These are phyloP conservation scores for Sphaerodactylus townsendi DNA, from an alignment of 2,113 vertebrate genomes.

Conservation along the genomic window DNA sequence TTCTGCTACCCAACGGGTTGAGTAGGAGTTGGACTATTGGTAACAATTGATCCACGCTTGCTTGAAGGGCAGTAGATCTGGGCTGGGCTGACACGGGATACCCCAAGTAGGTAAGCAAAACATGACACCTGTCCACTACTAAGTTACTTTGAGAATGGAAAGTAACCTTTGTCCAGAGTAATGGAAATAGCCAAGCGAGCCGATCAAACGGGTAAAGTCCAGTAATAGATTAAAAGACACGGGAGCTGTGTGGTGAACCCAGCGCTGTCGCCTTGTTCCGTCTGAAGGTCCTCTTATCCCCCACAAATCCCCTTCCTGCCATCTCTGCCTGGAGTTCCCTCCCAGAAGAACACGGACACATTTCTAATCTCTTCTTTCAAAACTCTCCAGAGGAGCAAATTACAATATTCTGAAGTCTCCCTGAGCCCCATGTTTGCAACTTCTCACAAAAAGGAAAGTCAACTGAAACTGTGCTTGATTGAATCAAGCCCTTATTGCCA, in stretches of 20 bases:
- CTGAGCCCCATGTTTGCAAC: too few species aligned
- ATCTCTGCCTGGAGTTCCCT: not conserved
- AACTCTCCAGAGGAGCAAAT: too few species aligned
- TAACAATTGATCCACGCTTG: not conserved
- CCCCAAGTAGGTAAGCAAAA: not conserved
- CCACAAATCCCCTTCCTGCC: not conserved
- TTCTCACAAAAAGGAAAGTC: too few species aligned
- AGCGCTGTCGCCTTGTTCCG: not conserved
- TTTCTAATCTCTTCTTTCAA: not conserved
- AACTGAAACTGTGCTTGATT: too few species aligned
- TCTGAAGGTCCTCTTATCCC: not conserved
- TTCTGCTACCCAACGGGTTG: not conserved
- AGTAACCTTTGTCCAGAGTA: not conserved
- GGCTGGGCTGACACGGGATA: not conserved
- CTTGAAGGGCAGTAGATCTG: not conserved
- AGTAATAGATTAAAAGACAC: not conserved
- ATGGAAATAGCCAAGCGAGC: not conserved
- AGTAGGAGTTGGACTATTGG: not conserved
- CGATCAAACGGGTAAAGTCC: not conserved
- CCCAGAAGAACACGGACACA: not conserved
- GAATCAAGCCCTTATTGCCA: too few species aligned
- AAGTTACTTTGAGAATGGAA: not conserved
- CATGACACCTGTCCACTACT: not conserved
- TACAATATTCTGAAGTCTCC: too few species aligned
- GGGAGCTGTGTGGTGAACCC: not conserved